A percentile compares a stretch with the other conserved stretches of the same genome.
These are phyloP conservation scores for Micromys minutus DNA, from an alignment of 2,113 vertebrate genomes.

Conservation along the genomic window DNA sequence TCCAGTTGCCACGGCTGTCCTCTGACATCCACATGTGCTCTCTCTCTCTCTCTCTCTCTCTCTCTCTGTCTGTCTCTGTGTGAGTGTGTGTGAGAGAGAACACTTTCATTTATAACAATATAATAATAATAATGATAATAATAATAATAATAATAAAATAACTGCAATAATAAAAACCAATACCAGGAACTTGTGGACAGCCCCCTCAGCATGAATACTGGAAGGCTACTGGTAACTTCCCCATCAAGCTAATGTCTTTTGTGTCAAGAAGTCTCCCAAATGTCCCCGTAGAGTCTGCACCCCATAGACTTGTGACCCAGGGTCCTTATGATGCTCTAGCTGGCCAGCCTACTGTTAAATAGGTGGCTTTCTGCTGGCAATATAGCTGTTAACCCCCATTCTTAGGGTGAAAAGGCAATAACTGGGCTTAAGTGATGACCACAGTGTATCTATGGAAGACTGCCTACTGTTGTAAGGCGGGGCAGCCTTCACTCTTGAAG, in stretches of 20 bases:
- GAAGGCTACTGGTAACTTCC: background rate
- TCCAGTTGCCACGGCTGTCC: too few species aligned
- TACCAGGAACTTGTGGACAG: background rate
- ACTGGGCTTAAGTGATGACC: background rate
- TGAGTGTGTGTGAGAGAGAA: too few species aligned
- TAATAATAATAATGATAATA: background rate
- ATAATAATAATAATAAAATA: background rate
- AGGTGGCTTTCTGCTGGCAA: background rate
- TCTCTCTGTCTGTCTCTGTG: too few species aligned
- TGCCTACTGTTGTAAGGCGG: background rate
- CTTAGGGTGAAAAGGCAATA: background rate
- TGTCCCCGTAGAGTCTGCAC: background rate
- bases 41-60: too few species aligned
- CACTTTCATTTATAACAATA: background rate
- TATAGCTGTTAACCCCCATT: background rate
- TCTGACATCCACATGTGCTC: background rate
- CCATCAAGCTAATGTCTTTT: background rate
- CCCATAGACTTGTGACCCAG: background rate
- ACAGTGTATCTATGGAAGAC: background rate
- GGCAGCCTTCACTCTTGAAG: background rate
- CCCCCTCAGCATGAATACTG: background rate
- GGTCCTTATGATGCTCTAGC: background rate
- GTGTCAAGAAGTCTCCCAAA: background rate
- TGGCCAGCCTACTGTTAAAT: conserved; percentile 16
- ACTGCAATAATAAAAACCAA: background rate